Conservation (phyloP, 2,888 invertebrate genomes). For the Aleiodes alternator region DNA sequence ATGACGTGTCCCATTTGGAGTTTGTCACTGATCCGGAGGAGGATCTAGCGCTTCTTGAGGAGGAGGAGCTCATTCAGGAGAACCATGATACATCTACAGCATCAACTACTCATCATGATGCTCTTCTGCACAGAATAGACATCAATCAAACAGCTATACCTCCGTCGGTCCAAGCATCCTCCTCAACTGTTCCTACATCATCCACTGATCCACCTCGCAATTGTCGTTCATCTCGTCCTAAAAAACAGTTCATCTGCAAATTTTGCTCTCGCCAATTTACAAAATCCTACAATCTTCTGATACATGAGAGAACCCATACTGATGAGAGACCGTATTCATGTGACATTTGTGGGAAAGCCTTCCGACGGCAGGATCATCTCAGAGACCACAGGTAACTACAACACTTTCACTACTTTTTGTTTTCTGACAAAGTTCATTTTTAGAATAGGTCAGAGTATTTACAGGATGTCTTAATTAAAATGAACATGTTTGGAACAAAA, state of each 20-base stretch:
- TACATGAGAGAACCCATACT: slow-evolving; percentile 98
- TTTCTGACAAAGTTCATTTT: too few relatives aligned
- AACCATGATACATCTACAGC: slow-evolving; percentile 76
- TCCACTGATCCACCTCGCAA: slow-evolving; percentile 61
- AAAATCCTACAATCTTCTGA: slow-evolving; percentile 98
- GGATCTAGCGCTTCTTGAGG: slow-evolving; percentile 85
- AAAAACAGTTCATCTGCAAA: slow-evolving; percentile 99
- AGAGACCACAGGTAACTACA: slow-evolving; percentile 91
- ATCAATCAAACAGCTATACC: slow-evolving; percentile 49
- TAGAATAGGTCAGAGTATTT: too few relatives aligned
- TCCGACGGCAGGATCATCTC: slow-evolving; percentile 97
- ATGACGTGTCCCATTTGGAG: slow-evolving; percentile 64
- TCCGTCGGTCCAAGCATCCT: slow-evolving; percentile 47
- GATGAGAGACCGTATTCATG: slow-evolving; percentile 97
- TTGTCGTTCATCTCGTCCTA: slow-evolving; percentile 75
- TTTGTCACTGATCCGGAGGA: slow-evolving; percentile 78
- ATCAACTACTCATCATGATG: slow-evolving; percentile 61
- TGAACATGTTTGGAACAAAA: too few relatives aligned
- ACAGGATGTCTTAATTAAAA: too few relatives aligned
- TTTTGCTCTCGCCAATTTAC: slow-evolving; percentile 98
- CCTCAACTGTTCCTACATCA: slow-evolving; percentile 61
- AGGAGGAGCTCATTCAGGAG: slow-evolving; percentile 80
- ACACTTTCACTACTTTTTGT: not conserved
- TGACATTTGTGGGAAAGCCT: slow-evolving; percentile 98
- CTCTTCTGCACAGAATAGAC: slow-evolving; percentile 69